Conservation (phyloP, 2,888 invertebrate species). For the Nephrocerus scutellatus region DNA sequence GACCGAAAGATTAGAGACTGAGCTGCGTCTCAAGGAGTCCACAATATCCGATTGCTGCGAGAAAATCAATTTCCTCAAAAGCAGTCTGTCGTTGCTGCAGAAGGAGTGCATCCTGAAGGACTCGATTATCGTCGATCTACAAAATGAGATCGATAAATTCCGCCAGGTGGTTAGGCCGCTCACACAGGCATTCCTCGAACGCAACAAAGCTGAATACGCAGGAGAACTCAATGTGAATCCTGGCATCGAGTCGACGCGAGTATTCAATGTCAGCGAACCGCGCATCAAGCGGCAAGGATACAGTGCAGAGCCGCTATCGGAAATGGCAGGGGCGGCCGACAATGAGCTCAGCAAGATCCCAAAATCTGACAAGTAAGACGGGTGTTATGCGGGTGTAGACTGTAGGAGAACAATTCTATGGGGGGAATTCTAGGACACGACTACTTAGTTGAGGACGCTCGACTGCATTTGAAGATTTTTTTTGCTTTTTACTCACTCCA, state of each 20-base stretch:
- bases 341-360: constrained; percentile 63
- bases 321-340: constrained; percentile 50
- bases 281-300: constrained; percentile 57
- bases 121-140: constrained; percentile 67
- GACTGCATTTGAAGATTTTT: too few species aligned
- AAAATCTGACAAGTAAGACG: constrained; percentile 59
- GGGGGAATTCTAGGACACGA: too few species aligned
- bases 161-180: constrained; percentile 65
- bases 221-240: constrained; percentile 49
- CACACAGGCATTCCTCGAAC: constrained; percentile 59
- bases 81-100: constrained; percentile 32
- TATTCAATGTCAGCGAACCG: constrained; percentile 53
- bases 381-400: too few species aligned
- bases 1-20: constrained; percentile 26
- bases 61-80: constrained; percentile 34
- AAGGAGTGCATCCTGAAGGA: constrained; percentile 57
- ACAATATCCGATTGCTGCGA: constrained; percentile 32
- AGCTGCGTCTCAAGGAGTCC: constrained; percentile 30
- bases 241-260: constrained; percentile 52
- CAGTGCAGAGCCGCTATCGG: constrained; percentile 71
- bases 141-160: constrained; percentile 80
- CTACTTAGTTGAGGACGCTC: too few species aligned
- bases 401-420: too few species aligned
- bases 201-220: constrained; percentile 41
- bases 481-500: too few species aligned